These are phyloP conservation scores for Whitmania pigra DNA, from an alignment of 1,140 invertebrate genomes.

Conservation along the genomic window DNA sequence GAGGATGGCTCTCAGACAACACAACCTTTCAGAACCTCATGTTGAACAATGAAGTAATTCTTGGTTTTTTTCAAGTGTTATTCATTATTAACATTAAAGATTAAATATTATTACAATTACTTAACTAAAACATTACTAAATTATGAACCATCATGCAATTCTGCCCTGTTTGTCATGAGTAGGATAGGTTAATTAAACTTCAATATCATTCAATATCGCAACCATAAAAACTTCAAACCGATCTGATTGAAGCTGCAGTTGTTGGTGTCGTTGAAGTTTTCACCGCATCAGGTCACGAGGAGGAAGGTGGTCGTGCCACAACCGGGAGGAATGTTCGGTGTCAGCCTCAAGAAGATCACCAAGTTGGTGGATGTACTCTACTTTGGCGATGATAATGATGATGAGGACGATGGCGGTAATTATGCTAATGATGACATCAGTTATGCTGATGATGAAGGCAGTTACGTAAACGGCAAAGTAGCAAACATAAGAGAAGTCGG, in stretches of 20 bases:
- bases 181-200: no score
- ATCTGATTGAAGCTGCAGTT: slow-evolving; percentile 33
- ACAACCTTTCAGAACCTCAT: slow-evolving; percentile 49
- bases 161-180: no score
- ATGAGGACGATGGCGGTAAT: no score
- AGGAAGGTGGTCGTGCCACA: slow-evolving; percentile 64
- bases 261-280: slow-evolving; percentile 55
- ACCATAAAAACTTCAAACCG: slow-evolving; percentile 28
- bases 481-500: no score
- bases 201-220: slow-evolving; percentile 15
- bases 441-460: no score
- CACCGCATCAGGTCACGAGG: slow-evolving; percentile 64
- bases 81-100: background rate
- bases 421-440: no score
- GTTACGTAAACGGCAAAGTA: no score
- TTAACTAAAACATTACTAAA: no score
- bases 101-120: background rate
- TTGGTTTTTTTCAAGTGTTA: background rate
- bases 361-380: slow-evolving; percentile 50
- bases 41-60: slow-evolving; percentile 41
- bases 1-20: slow-evolving; percentile 50
- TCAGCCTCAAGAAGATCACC: slow-evolving; percentile 72
- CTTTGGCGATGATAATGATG: no score
- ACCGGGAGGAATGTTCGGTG: slow-evolving; percentile 67
- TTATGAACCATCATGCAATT: no score